Evolutionary conservation across 1,140 invertebrate species (phyloP), one percentile per base, ranked within the genome.

Genomic region (Dendroctonus valens): DNA sequence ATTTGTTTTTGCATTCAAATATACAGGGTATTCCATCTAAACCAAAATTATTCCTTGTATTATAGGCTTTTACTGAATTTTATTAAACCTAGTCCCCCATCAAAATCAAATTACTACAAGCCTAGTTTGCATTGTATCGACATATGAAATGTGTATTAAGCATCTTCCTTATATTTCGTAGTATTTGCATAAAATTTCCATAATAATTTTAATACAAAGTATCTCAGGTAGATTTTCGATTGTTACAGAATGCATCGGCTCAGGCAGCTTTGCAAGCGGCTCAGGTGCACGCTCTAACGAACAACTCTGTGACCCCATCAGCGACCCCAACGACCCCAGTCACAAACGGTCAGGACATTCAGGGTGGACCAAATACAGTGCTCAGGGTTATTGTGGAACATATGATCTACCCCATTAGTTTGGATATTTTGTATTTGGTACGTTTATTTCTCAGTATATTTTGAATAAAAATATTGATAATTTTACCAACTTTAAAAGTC

Each of bases 311-410:
- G 12, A 75, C 74, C 73, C 80, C 69, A 74, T 78, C 41, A 73
- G 78, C 80, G 5, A 81, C 81, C 0, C 80, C 81, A 5, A 79
- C 81, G 54, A 74, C 73, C 12, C 53, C 72, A 9, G 71, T 78
- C n/a, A 77, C 77, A 14, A 79, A 79, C 57, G 82, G 73, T 74
- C 88, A 85, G 78, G 86, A 91, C 65, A 91, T 89, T 8, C 91
- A 93, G 80, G 93, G 93, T 67, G 93, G 94, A 61, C 93, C 93
- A 50, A 97, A 97, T 79, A 97, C 96, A 37, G 96, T 99, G 59
- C 87, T 99, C 46, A 87, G 97, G 63, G 96, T 99, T 53, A 98
- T 99, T 79, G 90, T 99, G 70, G 97, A 99, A 80, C 95, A 98
- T 81, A 93, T 98, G 89, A 84, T 99, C 65, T 99, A 99, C 80